Conservation (phyloP, 2,888 invertebrate genomes). For the Onchidella celtica region DNA sequence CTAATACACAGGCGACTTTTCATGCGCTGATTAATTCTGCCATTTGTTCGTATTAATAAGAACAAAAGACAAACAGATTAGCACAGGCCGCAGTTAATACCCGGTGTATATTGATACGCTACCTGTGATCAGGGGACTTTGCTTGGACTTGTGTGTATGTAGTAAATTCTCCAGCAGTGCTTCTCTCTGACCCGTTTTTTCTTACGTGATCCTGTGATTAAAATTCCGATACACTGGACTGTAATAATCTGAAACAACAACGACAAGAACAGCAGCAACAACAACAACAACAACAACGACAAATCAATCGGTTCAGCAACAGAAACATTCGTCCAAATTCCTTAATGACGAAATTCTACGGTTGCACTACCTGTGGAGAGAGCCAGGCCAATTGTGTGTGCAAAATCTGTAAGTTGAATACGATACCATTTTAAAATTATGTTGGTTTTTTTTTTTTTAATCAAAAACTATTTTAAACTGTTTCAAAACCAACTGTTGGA, state of each 20-base stretch:
- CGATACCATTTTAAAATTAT: no score
- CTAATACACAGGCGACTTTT: not conserved
- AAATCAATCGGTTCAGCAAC: not conserved
- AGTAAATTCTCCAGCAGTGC: no score
- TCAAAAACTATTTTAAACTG: no score
- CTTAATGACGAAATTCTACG: slow-evolving; percentile 49
- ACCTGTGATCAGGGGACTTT: not conserved
- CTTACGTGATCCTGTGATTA: no score
- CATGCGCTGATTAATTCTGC: slow-evolving; percentile 16
- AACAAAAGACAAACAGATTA: slow-evolving; percentile 30
- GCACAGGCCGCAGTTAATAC: slow-evolving; percentile 3
- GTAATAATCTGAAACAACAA: not conserved
- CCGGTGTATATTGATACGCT: not conserved
- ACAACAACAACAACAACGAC: not conserved
- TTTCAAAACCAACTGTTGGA: no score
- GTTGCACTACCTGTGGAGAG: slow-evolving; percentile 44
- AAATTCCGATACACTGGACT: not conserved
- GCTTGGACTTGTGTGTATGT: no score
- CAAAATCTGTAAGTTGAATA: slow-evolving; percentile 34
- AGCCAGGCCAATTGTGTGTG: slow-evolving; percentile 45
- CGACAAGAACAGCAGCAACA: not conserved
- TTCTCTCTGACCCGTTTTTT: no score
- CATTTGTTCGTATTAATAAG: slow-evolving; percentile 1
- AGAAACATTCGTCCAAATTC: not conserved
- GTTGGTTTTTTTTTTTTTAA: no score